Conservation (phyloP, 2,113 vertebrate genomes). For the Benitochromis conjunctus region DNA sequence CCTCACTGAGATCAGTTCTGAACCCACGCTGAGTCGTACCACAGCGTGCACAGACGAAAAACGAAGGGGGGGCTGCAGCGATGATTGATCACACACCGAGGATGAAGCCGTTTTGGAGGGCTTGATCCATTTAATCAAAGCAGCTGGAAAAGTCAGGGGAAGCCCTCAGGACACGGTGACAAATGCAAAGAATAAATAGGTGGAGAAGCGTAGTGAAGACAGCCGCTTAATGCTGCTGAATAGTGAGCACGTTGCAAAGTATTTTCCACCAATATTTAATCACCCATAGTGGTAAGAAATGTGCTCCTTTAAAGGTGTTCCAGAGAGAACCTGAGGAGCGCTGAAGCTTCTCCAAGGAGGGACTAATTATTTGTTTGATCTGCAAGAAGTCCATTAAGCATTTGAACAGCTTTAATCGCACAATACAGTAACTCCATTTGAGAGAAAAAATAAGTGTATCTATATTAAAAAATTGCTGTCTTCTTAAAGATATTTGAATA, state of each 20-base stretch:
- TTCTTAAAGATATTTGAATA: not conserved
- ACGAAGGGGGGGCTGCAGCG: not conserved
- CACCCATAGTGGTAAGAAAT: not conserved
- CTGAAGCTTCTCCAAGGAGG: not conserved
- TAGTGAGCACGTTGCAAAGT: not conserved
- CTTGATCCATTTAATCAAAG: conserved; percentile 19
- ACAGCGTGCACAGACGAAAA: not conserved
- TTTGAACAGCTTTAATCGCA: not conserved
- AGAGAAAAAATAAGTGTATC: not conserved
- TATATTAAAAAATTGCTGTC: not conserved
- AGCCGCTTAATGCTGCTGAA: not conserved
- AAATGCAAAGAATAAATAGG: not conserved
- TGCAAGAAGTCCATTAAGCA: not conserved
- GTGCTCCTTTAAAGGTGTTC: not conserved
- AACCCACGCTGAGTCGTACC: conserved; percentile 18
- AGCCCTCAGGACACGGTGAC: not conserved
- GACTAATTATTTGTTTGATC: not conserved
- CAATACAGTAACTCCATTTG: not conserved
- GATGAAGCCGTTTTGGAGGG: conserved; percentile 14
- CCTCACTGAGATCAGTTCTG: conserved; percentile 41
- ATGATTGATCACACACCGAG: conserved; percentile 36
- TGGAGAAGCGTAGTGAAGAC: not conserved
- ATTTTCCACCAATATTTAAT: not conserved
- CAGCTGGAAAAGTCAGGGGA: conserved; percentile 12
- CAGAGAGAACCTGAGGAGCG: not conserved